phyloP scores from a whole-genome alignment of 1,140 invertebrate species.

The Pseudobourletiella spinata region DNA sequence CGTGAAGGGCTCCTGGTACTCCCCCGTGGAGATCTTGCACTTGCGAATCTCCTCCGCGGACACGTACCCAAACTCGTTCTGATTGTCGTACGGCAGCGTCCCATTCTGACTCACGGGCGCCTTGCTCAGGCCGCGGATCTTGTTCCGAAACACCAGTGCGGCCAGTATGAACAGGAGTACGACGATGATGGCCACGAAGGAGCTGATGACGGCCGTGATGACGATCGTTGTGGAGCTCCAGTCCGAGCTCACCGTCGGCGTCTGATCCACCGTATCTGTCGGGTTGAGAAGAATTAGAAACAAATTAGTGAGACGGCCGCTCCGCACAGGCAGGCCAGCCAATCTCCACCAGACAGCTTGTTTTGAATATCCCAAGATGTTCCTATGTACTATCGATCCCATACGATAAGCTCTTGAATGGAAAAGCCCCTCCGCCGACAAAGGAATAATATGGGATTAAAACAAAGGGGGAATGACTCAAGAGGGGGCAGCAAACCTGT shows the following conservation, averaged over 20 bases:
- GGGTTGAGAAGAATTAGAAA: no score
- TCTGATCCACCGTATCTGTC: neutral
- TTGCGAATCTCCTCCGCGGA: conserved; percentile 31
- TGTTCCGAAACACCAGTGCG: conserved; percentile 31
- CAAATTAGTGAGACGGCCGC: no score
- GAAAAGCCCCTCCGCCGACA: no score
- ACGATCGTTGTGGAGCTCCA: conserved; percentile 33
- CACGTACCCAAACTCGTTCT: conserved; percentile 31
- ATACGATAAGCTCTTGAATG: no score
- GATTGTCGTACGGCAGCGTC: conserved; percentile 29
- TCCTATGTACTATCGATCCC: no score
- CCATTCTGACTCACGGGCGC: conserved; percentile 25
- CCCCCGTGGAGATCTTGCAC: conserved; percentile 31
- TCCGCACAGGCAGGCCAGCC: no score
- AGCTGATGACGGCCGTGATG: conserved; percentile 34
- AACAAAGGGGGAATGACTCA: no score
- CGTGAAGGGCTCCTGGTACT: conserved; percentile 34
- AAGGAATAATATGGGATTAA: no score
- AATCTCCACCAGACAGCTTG: no score
- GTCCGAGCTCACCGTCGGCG: conserved; percentile 4
- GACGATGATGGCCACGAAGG: conserved; percentile 33
- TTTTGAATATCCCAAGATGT: no score
- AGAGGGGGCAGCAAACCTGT: no score
- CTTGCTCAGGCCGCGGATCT: conserved; percentile 11
- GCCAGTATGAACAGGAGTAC: conserved; percentile 31